phyloP scores from a whole-genome alignment of 2,888 invertebrate species.

The Elmis aenea region DNA sequence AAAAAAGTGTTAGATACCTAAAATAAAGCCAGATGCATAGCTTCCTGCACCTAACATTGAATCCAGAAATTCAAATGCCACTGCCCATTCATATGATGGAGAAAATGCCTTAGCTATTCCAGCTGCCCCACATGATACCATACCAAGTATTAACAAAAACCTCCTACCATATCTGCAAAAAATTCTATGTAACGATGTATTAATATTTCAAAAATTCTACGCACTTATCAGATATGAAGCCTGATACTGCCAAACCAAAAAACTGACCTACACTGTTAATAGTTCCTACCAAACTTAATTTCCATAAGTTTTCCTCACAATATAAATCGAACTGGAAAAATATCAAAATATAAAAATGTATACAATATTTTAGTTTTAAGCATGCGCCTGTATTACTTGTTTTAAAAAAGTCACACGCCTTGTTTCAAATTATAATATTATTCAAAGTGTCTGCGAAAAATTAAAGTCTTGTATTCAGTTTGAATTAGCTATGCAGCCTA shows the following conservation, averaged over 20 bases:
- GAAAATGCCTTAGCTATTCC: constrained; percentile 67
- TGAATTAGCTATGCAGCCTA: too few species aligned
- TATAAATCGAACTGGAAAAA: constrained; percentile 58
- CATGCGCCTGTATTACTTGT: too few species aligned
- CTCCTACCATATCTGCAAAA: constrained; percentile 56
- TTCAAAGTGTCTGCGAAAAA: too few species aligned
- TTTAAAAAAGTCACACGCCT: too few species aligned
- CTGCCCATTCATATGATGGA: constrained; percentile 63
- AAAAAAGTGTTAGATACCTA: too few species aligned
- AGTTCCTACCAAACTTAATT: constrained; percentile 62
- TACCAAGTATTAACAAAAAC: constrained; percentile 53
- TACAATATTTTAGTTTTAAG: too few species aligned
- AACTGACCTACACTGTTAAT: constrained; percentile 13
- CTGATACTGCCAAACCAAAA: constrained; percentile 52
- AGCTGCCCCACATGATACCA: constrained; percentile 57
- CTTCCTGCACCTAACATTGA: constrained; percentile 65
- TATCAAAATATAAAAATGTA: not conserved
- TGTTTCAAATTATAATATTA: too few species aligned
- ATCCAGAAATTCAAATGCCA: constrained; percentile 67
- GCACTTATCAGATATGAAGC: constrained; percentile 63
- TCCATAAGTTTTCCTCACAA: constrained; percentile 64
- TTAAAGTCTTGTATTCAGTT: too few species aligned
- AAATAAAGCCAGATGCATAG: constrained; percentile 67
- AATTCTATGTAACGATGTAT: not conserved
- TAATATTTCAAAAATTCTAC: constrained; percentile 3